These are phyloP conservation scores for Hemicentrotus pulcherrimus DNA, from an alignment of 35 echinoderm and acorn worm species.

Conservation along the genomic window DNA sequence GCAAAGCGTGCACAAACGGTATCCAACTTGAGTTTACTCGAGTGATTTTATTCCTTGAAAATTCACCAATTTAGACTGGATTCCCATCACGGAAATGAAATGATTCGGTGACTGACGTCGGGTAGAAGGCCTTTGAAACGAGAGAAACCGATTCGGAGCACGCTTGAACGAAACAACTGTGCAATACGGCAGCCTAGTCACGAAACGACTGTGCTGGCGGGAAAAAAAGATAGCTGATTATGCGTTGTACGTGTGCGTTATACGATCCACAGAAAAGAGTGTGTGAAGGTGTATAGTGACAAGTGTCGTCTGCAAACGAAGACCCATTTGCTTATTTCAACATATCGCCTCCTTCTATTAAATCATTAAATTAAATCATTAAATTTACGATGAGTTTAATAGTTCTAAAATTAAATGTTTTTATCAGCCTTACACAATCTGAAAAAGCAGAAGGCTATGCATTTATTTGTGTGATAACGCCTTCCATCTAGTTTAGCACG, in stretches of 20 bases:
- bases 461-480: too few species aligned
- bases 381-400: too few species aligned
- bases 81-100: constrained; percentile 25
- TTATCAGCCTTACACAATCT: too few species aligned
- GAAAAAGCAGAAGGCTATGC: too few species aligned
- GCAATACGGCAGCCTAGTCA: not conserved
- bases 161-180: not conserved
- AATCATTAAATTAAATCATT: not conserved
- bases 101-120: constrained; percentile 33
- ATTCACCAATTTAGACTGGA: constrained; percentile 19
- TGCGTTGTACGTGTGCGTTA: not conserved
- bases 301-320: not conserved
- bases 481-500: too few species aligned
- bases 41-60: constrained; percentile 29
- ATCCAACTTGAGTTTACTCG: not conserved
- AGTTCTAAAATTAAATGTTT: too few species aligned
- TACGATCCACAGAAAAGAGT: not conserved
- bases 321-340: not conserved
- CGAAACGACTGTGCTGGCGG: not conserved
- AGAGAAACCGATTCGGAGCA: not conserved
- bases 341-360: not conserved
- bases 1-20: not conserved
- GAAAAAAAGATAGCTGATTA: not conserved
- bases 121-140: not conserved
- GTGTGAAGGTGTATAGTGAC: not conserved